Evolutionary conservation across 2,113 vertebrate genomes (phyloP), one percentile per base, ranked within the genome.

Genomic region (Forbesichthys agassizii): DNA sequence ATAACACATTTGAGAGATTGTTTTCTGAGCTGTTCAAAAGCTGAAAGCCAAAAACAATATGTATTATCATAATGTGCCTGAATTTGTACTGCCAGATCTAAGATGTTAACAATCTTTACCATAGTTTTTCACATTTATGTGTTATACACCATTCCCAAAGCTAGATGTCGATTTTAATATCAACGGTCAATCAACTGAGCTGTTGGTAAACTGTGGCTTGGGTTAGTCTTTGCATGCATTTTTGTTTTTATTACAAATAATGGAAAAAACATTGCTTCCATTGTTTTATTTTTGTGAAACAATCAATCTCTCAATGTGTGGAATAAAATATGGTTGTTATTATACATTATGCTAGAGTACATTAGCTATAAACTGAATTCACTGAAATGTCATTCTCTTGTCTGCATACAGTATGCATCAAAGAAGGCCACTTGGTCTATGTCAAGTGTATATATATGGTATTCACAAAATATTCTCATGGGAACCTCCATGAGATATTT

Each of bases 361-460:
- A 80, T 57, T 58, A 20, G 59, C 42, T 46, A 42, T 46, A 36
- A 63, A 54, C 67, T 79, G 48, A 57, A 72, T 48, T 46, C 18
- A 54, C 61, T 68, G 16, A 74, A 52, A 59, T 13, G 11, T 57
- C 55, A 57, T 89, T 79, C 16, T 69, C 64, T 69, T 83, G 85
- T 80, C 83, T 84, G 77, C 85, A 85, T 84, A 73, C 77, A 79
- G 57, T 48, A 56, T 5, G 63, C 51, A 60, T 66, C 27, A 75
- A 79, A 73, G 78, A 88, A 89, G 88, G 81, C 71, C 77, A 79
- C 84, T 84, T 77, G 71, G 71, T 84, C 16, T 51, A 61, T 65
- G 74, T 69, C 9, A 57, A 70, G 57, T 71, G 51, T 36, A 27
- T 27, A 27, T 27, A 61, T 73, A 72, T 48, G 51, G 16, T 69